Conservation (phyloP, 2,888 invertebrate species). For the Epinotia nisella region DNA sequence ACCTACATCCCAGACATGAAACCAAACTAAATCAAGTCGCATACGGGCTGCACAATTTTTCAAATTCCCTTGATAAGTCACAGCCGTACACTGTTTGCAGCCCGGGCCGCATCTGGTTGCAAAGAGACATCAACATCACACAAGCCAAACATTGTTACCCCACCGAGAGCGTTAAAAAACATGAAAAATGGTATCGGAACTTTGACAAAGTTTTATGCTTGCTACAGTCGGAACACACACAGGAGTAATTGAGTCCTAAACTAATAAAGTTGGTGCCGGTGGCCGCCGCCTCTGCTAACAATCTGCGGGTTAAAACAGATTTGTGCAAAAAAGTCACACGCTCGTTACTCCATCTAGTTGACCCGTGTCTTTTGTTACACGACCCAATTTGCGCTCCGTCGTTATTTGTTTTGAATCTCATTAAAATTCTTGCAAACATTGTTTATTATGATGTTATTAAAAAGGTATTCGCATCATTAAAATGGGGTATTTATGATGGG, state of each 20-base stretch:
- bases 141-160: conserved; percentile 73
- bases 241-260: conserved; percentile 78
- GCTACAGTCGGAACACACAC: conserved; percentile 14
- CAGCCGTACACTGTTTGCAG: conserved; percentile 64
- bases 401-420: conserved; percentile 68
- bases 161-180: conserved; percentile 60
- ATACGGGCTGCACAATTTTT: conserved; percentile 2
- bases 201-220: conserved; percentile 33
- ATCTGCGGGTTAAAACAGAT: conserved; percentile 72
- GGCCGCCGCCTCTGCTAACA: conserved; percentile 58
- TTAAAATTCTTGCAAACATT: conserved; percentile 66
- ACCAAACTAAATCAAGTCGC: not conserved
- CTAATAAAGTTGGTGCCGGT: conserved; percentile 71
- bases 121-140: conserved; percentile 69
- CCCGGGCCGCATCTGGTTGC: conserved; percentile 66
- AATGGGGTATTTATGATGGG: conserved; percentile 53
- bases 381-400: conserved; percentile 63
- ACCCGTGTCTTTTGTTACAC: conserved; percentile 68
- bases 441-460: conserved; percentile 60
- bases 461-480: conserved; percentile 50
- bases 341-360: conserved; percentile 58
- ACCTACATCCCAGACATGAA: not conserved
- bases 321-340: conserved; percentile 66
- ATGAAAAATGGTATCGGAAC: conserved; percentile 48
- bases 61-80: conserved; percentile 60